A percentile compares a stretch with the other conserved stretches of the same genome.
These are phyloP conservation scores for Sarcophaga variegata DNA, from an alignment of 2,888 invertebrate genomes.

Conservation along the genomic window DNA sequence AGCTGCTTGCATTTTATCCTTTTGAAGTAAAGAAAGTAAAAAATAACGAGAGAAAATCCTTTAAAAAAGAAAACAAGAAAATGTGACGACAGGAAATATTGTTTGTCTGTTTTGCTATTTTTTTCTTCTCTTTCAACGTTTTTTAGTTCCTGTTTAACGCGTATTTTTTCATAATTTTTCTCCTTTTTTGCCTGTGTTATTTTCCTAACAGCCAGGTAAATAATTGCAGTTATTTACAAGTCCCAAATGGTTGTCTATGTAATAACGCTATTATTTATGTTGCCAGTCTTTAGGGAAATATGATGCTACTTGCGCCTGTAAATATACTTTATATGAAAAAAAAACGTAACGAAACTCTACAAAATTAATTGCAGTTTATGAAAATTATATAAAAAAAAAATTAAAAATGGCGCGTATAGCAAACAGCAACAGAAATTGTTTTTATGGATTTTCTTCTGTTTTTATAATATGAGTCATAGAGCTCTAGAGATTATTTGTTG, in stretches of 20 bases:
- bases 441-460: no score
- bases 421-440: neutral
- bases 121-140: no score
- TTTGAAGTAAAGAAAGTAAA: neutral
- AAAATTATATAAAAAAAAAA: conserved; percentile 56
- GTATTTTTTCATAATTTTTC: conserved; percentile 34
- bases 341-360: neutral
- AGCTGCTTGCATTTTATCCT: conserved; percentile 31
- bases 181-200: conserved; percentile 45
- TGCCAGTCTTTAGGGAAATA: conserved; percentile 72
- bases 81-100: conserved; percentile 48
- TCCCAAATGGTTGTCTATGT: conserved; percentile 72
- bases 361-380: conserved; percentile 63
- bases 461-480: conserved; percentile 48
- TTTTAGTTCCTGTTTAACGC: conserved; percentile 14
- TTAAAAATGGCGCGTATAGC: neutral
- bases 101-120: conserved; percentile 18
- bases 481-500: conserved; percentile 11
- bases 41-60: conserved; percentile 20
- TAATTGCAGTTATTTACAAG: conserved; percentile 72
- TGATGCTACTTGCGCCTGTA: conserved; percentile 54
- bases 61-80: conserved; percentile 26
- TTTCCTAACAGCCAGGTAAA: conserved; percentile 72
- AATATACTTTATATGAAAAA: conserved; percentile 35
- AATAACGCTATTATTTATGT: conserved; percentile 76